A percentile compares a stretch with the other conserved stretches of the same genome.
phyloP scores from a whole-genome alignment of 2,888 invertebrate species.

The Drosophila pseudotalamancana region DNA sequence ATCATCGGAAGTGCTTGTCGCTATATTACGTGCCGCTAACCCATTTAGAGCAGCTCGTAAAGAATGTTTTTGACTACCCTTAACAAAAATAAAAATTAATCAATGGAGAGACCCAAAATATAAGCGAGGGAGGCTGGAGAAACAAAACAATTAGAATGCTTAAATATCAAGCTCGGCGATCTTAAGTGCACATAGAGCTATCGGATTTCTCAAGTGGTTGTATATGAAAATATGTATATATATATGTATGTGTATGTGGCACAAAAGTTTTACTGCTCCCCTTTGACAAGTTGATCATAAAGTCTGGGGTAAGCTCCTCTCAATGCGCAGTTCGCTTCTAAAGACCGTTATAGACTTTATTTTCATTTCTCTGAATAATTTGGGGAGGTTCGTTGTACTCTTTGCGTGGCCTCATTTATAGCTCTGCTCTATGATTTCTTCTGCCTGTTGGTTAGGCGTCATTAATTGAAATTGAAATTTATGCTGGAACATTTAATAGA shows the following conservation, averaged over 20 bases:
- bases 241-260: neutral
- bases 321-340: slow-evolving; percentile 33
- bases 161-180: slow-evolving; percentile 70
- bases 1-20: slow-evolving; percentile 73
- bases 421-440: slow-evolving; percentile 41
- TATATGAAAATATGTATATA: neutral
- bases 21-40: slow-evolving; percentile 72
- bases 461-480: slow-evolving; percentile 79
- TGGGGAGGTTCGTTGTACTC: slow-evolving; percentile 62
- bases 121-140: slow-evolving; percentile 38
- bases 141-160: slow-evolving; percentile 51
- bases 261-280: slow-evolving; percentile 54
- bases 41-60: slow-evolving; percentile 76
- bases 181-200: slow-evolving; percentile 71
- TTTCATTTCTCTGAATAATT: slow-evolving; percentile 41
- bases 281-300: slow-evolving; percentile 45
- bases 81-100: slow-evolving; percentile 14
- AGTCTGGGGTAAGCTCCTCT: slow-evolving; percentile 51
- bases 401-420: slow-evolving; percentile 67
- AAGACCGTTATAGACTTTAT: slow-evolving; percentile 53
- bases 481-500: slow-evolving; percentile 78
- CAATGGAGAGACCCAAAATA: slow-evolving; percentile 22
- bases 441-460: slow-evolving; percentile 47
- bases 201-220: slow-evolving; percentile 71
- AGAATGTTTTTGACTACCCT: slow-evolving; percentile 50